A percentile compares a stretch with the other conserved stretches of the same genome.
Conservation (phyloP, 2,113 vertebrate species). For the Passerina amoena region DNA sequence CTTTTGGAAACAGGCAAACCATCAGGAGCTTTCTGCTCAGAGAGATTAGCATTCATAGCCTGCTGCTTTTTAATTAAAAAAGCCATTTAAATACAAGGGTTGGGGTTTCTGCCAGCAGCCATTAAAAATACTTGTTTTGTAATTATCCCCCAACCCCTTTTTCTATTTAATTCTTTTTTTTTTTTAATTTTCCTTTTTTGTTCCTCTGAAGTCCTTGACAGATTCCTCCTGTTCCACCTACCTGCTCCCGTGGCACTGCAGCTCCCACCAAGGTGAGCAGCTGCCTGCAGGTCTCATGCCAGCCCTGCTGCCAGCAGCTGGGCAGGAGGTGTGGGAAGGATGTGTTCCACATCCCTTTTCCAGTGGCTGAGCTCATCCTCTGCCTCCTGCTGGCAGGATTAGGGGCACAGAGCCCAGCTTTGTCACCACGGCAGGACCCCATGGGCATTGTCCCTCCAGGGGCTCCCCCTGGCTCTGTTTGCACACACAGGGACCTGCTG, state of each 20-base stretch:
- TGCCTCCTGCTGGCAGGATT: not conserved
- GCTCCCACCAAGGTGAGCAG: constrained; percentile 67
- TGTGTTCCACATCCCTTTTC: constrained; percentile 67
- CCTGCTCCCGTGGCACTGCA: constrained; percentile 20
- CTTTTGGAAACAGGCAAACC: constrained; percentile 55
- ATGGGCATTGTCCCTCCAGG: accelerated
- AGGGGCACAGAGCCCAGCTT: not conserved
- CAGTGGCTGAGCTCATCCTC: constrained; percentile 45
- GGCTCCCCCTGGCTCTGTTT: not conserved
- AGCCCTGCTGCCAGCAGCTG: constrained; percentile 51
- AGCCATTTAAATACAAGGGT: constrained; percentile 71
- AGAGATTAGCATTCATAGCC: constrained; percentile 71
- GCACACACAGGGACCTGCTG: not conserved
- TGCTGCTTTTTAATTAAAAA: constrained; percentile 78
- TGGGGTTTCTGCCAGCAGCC: constrained; percentile 64
- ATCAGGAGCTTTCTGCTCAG: constrained; percentile 67
- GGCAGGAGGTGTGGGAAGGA: constrained; percentile 76
- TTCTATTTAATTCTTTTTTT: constrained; percentile 18
- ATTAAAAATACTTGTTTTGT: constrained; percentile 71
- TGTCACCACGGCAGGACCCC: accelerated
- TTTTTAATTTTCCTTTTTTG: not conserved
- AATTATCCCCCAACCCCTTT: constrained; percentile 61
- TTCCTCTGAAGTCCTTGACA: constrained; percentile 26
- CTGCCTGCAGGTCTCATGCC: constrained; percentile 71
- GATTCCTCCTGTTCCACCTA: constrained; percentile 9